Percentiles rank a stretch among this genome's conserved stretches.
phyloP scores from a whole-genome alignment of 2,113 vertebrate genomes.

The Mormyrus iriodes region DNA sequence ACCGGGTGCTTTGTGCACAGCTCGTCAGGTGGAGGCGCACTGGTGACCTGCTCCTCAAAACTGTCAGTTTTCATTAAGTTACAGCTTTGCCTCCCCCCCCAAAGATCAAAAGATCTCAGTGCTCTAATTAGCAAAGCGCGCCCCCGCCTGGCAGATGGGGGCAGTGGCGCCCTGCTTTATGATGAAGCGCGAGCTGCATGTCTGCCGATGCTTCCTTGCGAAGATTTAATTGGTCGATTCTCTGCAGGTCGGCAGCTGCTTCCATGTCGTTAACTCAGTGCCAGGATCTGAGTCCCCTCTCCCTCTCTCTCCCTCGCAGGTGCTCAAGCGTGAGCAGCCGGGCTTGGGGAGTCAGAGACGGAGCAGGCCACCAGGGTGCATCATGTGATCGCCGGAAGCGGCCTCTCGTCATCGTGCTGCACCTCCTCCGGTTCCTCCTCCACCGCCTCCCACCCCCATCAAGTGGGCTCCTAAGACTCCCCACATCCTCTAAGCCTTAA shows the following conservation, averaged over 20 bases:
- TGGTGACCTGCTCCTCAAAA: too few relatives aligned
- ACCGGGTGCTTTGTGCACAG: too few relatives aligned
- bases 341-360: too few relatives aligned
- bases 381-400: neutral
- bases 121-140: neutral
- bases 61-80: too few relatives aligned
- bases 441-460: neutral
- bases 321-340: neutral
- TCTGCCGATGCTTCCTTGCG: conserved; percentile 48
- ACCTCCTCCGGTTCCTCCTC: neutral
- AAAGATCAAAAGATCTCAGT: neutral
- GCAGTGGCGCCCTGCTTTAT: conserved; percentile 48
- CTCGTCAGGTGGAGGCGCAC: too few relatives aligned
- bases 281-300: neutral
- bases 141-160: neutral
- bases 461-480: neutral
- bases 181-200: conserved; percentile 52
- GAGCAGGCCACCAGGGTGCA: neutral
- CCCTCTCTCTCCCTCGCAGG: neutral
- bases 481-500: neutral
- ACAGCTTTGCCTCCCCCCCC: too few relatives aligned
- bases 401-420: neutral
- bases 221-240: conserved; percentile 22
- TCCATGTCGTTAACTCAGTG: neutral
- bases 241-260: neutral